These are phyloP conservation scores for Gallinago solitaria DNA, from an alignment of 2,797 vertebrate genomes.

Conservation along the genomic window DNA sequence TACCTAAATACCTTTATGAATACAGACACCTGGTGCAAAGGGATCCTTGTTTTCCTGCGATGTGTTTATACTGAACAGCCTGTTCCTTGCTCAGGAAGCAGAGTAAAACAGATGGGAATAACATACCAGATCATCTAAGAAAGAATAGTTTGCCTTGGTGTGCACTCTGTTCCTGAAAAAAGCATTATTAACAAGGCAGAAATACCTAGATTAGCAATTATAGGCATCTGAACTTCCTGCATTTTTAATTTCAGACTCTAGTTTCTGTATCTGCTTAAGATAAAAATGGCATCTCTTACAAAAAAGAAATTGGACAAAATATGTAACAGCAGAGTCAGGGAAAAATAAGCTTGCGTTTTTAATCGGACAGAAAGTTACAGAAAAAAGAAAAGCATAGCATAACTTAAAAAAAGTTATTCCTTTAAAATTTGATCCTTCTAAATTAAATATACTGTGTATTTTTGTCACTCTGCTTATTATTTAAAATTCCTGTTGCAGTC, in stretches of 20 bases:
- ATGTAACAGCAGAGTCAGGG: not conserved
- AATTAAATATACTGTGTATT: not conserved
- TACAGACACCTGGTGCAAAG: not conserved
- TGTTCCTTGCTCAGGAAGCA: not conserved
- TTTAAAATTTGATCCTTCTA: not conserved
- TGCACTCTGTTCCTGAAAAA: not conserved
- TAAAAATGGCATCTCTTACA: not conserved
- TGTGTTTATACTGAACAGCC: not conserved
- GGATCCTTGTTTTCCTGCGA: not conserved
- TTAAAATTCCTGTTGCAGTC: not conserved
- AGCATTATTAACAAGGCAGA: not conserved
- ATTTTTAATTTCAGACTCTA: not conserved
- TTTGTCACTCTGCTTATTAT: not conserved
- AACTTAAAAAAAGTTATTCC: not conserved
- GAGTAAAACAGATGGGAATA: not conserved
- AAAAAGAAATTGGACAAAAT: not conserved
- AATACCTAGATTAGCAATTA: not conserved
- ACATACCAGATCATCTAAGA: not conserved
- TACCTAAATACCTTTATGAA: not conserved
- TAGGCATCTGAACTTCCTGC: not conserved
- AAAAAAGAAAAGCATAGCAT: not conserved
- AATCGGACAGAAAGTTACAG: not conserved
- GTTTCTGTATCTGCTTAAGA: not conserved
- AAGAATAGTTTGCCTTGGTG: not conserved
- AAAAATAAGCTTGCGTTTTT: not conserved